Evolutionary conservation across 2,888 invertebrate genomes (phyloP), one percentile per base, ranked within the genome.

Genomic region (Lasius platythorax): DNA sequence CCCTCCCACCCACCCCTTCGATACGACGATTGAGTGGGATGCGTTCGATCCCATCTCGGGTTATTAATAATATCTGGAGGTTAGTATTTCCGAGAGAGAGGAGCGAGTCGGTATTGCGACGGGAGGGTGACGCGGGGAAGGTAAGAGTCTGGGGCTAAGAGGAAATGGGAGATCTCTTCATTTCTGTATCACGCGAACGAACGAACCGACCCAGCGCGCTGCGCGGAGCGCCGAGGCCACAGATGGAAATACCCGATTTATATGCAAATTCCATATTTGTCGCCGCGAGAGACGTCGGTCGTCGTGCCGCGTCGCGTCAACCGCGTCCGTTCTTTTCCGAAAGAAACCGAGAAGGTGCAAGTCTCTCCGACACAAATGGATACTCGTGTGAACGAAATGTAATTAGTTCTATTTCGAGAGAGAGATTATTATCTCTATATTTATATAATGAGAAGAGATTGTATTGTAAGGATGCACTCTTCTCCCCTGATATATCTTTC

Each of bases 181-280:
- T 94, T 95, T 95, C 94, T 94, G 94, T 94, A 94, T 95, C 94
- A 94, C 91, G 92, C 92, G 92, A 92, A 93, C 92, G 91, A 84
- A 78, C 86, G 86, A 89, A 88, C 87, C 87, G 79, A 81, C 61
- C 73, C 86, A 79, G 83, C 84, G 89, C 85, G 89, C 79, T 83
- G 87, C 88, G 70, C 43, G 43, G 56, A 86, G 87, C 84, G 90
- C 84, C 85, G 87, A 90, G 91, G 90, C 95, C 96, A 96, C 96
- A 96, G 96, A 96, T 96, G 96, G 96, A 96, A 96, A 96, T 96
- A 96, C 96, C 96, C 96, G 96, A 96, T 96, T 96, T 96, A 96
- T 96, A 96, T 96, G 96, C 96, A 96, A 96, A 96, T 96, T 96
- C 95, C 95, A 96, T 96, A 96, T 96, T 96, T 96, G 96, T 96